Percentiles rank a stretch among this genome's conserved stretches.
These are phyloP conservation scores for Temnothorax longispinosus DNA, from an alignment of 1,140 invertebrate species.

Conservation along the genomic window DNA sequence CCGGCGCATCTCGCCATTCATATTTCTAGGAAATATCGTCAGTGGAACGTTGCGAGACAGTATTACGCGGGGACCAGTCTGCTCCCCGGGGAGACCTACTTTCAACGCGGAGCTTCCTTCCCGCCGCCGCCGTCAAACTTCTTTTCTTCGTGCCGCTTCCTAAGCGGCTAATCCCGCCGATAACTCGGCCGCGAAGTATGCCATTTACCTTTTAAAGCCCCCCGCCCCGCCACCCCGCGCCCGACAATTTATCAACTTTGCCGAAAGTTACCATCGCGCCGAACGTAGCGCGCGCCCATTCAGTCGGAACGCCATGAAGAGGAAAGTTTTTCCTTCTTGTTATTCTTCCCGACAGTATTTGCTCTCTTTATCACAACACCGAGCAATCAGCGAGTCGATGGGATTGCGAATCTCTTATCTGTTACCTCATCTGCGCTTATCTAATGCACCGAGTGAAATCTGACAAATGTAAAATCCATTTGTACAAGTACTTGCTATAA, in stretches of 20 bases:
- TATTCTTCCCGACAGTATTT: constrained; percentile 19
- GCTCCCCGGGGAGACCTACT: constrained; percentile 45
- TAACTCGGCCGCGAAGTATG: constrained; percentile 21
- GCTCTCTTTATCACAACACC: constrained; percentile 34
- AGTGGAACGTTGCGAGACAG: background rate
- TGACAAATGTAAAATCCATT: background rate
- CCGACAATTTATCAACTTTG: constrained; percentile 27
- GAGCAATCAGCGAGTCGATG: constrained; percentile 9
- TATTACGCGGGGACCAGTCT: constrained; percentile 19
- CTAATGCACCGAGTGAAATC: background rate
- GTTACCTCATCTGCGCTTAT: constrained; percentile 22
- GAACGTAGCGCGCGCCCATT: background rate
- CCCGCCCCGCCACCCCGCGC: background rate
- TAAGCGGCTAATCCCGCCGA: constrained; percentile 34
- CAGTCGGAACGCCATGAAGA: background rate
- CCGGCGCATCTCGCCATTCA: constrained; percentile 13
- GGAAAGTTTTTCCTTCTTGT: constrained; percentile 15
- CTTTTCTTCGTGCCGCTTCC: constrained; percentile 5
- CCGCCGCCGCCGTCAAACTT: background rate
- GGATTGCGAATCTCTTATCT: constrained; percentile 8
- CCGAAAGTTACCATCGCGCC: constrained; percentile 34
- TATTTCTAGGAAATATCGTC: constrained; percentile 19
- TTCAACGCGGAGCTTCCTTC: constrained; percentile 18
- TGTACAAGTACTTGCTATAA: background rate
- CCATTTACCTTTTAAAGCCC: constrained; percentile 22